phyloP scores from a whole-genome alignment of 1,140 invertebrate genomes.

The Belonocnema kinseyi region DNA sequence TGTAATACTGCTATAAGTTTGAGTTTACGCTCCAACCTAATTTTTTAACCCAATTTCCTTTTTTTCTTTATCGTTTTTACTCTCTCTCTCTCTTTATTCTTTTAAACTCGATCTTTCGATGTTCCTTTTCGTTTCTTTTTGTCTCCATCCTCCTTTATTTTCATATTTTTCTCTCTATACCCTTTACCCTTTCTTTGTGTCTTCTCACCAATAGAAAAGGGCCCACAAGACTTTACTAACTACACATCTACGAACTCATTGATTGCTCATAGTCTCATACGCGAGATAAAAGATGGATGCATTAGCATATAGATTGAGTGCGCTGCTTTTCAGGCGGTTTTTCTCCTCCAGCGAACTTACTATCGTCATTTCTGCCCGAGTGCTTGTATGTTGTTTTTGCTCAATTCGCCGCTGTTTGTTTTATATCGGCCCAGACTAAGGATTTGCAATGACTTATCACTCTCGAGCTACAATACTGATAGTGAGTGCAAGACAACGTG shows the following conservation, averaged over 20 bases:
- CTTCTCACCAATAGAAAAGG: constrained; percentile 11
- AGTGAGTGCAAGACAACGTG: background rate
- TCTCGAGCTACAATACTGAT: background rate
- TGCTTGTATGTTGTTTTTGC: constrained; percentile 5
- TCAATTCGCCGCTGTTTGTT: constrained; percentile 22
- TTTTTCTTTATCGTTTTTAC: no score
- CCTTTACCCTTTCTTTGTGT: constrained; percentile 27
- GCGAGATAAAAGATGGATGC: constrained; percentile 39
- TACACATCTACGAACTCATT: constrained; percentile 32
- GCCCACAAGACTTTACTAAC: constrained; percentile 33
- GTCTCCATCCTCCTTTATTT: background rate
- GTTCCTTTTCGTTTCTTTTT: no score
- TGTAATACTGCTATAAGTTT: no score
- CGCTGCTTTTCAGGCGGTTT: constrained; percentile 33
- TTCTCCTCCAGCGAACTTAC: constrained; percentile 15
- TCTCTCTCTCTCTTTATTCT: no score
- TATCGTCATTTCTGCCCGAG: constrained; percentile 9
- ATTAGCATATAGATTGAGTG: constrained; percentile 46
- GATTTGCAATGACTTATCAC: constrained; percentile 25
- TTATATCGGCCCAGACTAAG: constrained; percentile 9
- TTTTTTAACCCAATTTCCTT: no score
- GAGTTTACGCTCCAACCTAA: no score
- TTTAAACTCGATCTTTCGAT: no score
- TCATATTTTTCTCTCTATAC: background rate
- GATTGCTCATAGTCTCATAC: constrained; percentile 44